Base-by-base conservation (phyloP, 2,888 invertebrate species). In the Heteromyza rotundicornis region DNA sequence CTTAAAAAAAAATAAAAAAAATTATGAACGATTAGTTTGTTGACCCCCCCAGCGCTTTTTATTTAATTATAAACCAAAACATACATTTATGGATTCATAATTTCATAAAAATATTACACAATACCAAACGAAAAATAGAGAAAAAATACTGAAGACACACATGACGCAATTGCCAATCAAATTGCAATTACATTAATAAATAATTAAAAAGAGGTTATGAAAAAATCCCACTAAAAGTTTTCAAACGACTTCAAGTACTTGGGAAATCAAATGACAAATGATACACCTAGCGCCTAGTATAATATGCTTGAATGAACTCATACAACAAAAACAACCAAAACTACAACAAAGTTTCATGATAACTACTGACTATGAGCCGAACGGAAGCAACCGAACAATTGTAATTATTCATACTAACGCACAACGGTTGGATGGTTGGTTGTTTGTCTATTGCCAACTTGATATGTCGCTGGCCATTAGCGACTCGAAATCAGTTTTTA, bases 251-350 rank as follows among this genome's bases (percentile, higher is more conserved):
- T n/a, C n/a, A 1, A 51, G 17, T 51, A 19, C 17, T 57, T 50
- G 19, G 74, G 14, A 55, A 64, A 62, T 64, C 75, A 68, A 70
- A 76, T 71, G 73, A 8, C 17, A 2, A 53, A 32, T n/a, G 24
- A 17, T 49, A 40, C 40, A n/a, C n/a, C n/a, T n/a, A n/a, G n/a
- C n/a, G 40, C n/a, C 40, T 40, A 14, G 7, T 40, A 14, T 40
- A 40, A 66, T 73, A 77, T 76, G 77, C 70, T 68, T 75, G 70
- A 74, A 71, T 76, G 77, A 75, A 76, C 76, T 7, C 40, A 40
- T 14, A 3, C 40, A n/a, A 65, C 72, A 68, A 60, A 35, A 59
- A 49, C 57, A 59, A 44, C 35, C 14, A 23, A 59, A 32, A 32
- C 49, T 50, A 51, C 49, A 51, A 27, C 57, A 63, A 54, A 35